Evolutionary conservation across 1,140 invertebrate genomes (phyloP).

Genomic region (Apis laboriosa): DNA sequence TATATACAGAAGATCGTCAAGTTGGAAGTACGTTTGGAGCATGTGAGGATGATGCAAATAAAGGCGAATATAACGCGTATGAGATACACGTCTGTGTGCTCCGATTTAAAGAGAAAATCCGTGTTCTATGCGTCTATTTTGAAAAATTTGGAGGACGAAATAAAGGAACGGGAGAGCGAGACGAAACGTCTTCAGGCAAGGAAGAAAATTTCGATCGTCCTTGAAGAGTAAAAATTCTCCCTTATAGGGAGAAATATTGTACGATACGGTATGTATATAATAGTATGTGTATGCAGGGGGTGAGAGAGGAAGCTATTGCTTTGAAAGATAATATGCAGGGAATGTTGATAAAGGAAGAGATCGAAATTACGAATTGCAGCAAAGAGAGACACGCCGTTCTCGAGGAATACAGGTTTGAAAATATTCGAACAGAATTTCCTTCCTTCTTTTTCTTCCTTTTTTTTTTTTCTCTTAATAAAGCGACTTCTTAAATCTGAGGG

Average conservation of each 20-base stretch:
- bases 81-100: constrained; percentile 88
- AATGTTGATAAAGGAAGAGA: constrained; percentile 85
- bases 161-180: constrained; percentile 86
- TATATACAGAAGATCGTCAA: constrained; percentile 84
- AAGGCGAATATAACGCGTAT: constrained; percentile 89
- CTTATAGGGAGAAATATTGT: too few species aligned
- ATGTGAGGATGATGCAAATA: constrained; percentile 88
- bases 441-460: too few species aligned
- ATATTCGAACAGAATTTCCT: background rate
- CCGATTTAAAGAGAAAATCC: constrained; percentile 86
- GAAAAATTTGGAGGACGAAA: constrained; percentile 84
- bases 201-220: background rate
- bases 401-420: constrained; percentile 77
- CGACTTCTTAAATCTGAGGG: too few species aligned
- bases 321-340: constrained; percentile 85
- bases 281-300: constrained; percentile 74
- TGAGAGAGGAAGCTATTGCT: constrained; percentile 86
- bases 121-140: constrained; percentile 88
- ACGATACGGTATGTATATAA: background rate
- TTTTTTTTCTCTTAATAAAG: background rate
- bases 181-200: constrained; percentile 83
- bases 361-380: constrained; percentile 83
- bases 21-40: constrained; percentile 83
- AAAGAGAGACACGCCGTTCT: constrained; percentile 85
- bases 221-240: background rate